Evolutionary conservation across 2,797 vertebrate genomes (phyloP).

Genomic region (Remorina albescens): DNA sequence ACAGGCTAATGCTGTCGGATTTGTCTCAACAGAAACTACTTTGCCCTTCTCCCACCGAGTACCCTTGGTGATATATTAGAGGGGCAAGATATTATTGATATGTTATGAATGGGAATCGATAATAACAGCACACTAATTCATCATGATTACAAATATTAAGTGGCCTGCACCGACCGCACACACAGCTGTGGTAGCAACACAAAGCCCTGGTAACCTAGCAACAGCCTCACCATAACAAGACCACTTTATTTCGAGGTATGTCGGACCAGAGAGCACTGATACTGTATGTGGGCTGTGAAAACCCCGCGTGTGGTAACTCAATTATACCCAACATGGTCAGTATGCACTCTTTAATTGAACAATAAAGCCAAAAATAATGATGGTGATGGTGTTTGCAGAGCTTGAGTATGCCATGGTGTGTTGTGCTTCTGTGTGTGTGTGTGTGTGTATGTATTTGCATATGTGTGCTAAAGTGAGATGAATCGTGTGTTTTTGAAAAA

Average conservation of each 20-base stretch:
- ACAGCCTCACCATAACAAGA: conserved; percentile 83
- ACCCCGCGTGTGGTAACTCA: conserved; percentile 41
- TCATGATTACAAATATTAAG: conserved; percentile 79
- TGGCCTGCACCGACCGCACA: conserved; percentile 67
- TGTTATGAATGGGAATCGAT: conserved; percentile 75
- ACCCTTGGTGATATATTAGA: conserved; percentile 39
- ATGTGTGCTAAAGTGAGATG: neutral
- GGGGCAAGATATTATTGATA: conserved; percentile 64
- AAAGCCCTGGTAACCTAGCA: conserved; percentile 83
- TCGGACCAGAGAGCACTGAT: conserved; percentile 65
- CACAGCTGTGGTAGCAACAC: conserved; percentile 79
- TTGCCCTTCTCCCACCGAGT: conserved; percentile 31
- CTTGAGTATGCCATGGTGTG: conserved; percentile 6
- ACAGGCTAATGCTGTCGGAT: conserved; percentile 33
- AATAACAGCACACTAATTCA: conserved; percentile 69
- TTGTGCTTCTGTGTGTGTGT: conserved; percentile 17
- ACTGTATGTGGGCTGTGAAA: conserved; percentile 64
- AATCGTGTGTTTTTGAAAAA: conserved; percentile 36
- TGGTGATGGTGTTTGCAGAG: conserved; percentile 21
- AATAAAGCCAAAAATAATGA: neutral
- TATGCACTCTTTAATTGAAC: neutral
- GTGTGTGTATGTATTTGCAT: conserved; percentile 8
- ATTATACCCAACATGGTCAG: conserved; percentile 36
- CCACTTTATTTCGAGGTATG: conserved; percentile 82
- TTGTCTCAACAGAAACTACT: conserved; percentile 43